These are phyloP conservation scores for Lasaia peninsularis DNA, from an alignment of 1,140 invertebrate species.

Conservation along the genomic window DNA sequence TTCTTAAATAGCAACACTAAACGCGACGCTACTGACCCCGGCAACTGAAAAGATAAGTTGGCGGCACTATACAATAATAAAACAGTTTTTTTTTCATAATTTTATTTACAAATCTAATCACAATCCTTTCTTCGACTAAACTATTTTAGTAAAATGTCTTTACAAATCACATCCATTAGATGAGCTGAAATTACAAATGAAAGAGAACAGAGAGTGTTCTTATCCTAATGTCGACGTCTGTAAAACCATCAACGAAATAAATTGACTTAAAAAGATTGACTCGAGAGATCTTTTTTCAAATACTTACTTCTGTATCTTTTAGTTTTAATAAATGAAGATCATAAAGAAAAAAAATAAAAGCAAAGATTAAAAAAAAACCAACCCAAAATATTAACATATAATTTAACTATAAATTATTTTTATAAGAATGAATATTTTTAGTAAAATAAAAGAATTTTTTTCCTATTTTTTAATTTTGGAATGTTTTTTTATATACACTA, in stretches of 20 bases:
- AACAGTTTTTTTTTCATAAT: constrained; percentile 57
- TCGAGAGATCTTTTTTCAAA: not conserved
- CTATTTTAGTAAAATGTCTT: constrained; percentile 41
- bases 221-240: constrained; percentile 6
- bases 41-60: no score
- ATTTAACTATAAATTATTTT: not conserved
- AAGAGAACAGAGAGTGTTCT: not conserved
- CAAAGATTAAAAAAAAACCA: constrained; percentile 5
- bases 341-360: constrained; percentile 9
- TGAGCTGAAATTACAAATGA: constrained; percentile 13
- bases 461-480: constrained; percentile 28
- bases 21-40: no score
- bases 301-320: not conserved
- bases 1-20: no score
- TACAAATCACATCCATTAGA: constrained; percentile 42
- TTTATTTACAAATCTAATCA: constrained; percentile 76
- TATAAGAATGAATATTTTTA: not conserved
- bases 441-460: not conserved
- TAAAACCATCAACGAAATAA: constrained; percentile 8
- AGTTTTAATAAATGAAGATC: not conserved
- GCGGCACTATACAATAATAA: constrained; percentile 24
- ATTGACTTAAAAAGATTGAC: constrained; percentile 6
- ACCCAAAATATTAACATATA: constrained; percentile 18
- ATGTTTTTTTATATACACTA: constrained; percentile 54
- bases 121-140: constrained; percentile 59